These are phyloP conservation scores for Lagopus muta DNA, from an alignment of 2,113 vertebrate genomes.

Conservation along the genomic window DNA sequence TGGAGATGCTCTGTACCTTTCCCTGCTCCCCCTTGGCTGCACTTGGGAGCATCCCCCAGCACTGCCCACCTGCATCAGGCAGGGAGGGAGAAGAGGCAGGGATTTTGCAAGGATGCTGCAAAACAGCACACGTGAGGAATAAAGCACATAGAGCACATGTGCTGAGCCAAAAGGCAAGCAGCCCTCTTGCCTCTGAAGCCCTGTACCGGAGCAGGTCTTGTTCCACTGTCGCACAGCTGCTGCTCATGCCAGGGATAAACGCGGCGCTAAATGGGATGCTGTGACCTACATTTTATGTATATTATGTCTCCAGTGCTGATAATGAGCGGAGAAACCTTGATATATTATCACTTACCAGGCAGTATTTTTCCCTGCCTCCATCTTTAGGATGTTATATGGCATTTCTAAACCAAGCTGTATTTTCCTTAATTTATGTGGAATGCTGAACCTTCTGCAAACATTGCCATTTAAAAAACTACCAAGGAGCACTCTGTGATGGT, in stretches of 20 bases:
- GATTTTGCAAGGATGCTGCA: neutral
- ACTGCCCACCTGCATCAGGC: neutral
- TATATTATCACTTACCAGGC: constrained; percentile 25
- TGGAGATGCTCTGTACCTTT: neutral
- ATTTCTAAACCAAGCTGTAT: constrained; percentile 6
- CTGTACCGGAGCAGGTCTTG: neutral
- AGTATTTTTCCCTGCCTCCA: constrained; percentile 17
- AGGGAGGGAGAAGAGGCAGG: neutral
- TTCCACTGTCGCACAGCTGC: neutral
- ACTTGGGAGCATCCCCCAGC: fast-evolving
- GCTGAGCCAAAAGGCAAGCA: neutral
- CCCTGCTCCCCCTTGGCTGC: fast-evolving
- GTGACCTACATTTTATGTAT: constrained; percentile 78
- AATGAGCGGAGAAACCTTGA: constrained; percentile 53
- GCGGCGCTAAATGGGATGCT: constrained; percentile 53
- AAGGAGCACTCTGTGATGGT: neutral
- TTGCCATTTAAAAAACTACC: neutral
- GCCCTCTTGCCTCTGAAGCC: neutral
- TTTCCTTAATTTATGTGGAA: constrained; percentile 35
- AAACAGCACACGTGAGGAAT: neutral
- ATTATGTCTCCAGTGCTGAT: constrained; percentile 40
- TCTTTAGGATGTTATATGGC: neutral
- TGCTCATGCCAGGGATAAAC: constrained; percentile 57
- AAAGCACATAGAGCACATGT: neutral
- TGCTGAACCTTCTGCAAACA: neutral